phyloP scores from a whole-genome alignment of 2,797 vertebrate species.

The Eutrigla gurnardus region DNA sequence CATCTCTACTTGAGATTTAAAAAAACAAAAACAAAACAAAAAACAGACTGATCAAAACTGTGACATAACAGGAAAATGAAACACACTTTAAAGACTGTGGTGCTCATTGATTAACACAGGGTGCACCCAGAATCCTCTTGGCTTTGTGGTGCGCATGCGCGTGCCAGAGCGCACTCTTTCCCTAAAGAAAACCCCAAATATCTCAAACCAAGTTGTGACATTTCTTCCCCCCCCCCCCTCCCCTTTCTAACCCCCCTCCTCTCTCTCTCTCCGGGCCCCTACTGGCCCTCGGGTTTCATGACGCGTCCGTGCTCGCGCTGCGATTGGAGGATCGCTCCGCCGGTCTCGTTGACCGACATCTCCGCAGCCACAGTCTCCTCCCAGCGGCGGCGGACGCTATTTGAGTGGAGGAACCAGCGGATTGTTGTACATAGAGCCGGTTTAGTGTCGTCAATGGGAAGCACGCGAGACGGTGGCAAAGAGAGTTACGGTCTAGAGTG shows the following conservation, averaged over 20 bases:
- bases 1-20: neutral
- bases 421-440: constrained; percentile 82
- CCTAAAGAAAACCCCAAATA: constrained; percentile 33
- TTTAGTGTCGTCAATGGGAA: constrained; percentile 84
- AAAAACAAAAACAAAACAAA: neutral
- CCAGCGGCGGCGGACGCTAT: constrained; percentile 87
- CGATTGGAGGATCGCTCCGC: constrained; percentile 67
- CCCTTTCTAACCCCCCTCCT: neutral
- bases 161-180: constrained; percentile 21
- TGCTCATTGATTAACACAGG: neutral
- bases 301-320: neutral
- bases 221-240: neutral
- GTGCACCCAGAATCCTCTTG: constrained; percentile 2
- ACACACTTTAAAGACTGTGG: neutral
- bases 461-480: constrained; percentile 72
- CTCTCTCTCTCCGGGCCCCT: neutral
- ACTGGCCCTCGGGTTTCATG: constrained; percentile 25
- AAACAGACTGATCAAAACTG: neutral
- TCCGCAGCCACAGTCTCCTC: constrained; percentile 65
- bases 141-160: neutral
- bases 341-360: constrained; percentile 80
- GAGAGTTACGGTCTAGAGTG: constrained; percentile 72
- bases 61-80: neutral
- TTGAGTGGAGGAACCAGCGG: constrained; percentile 85
- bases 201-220: constrained; percentile 33